These are phyloP conservation scores for Drosophila obscura DNA, from an alignment of 1,140 invertebrate genomes.

Conservation along the genomic window DNA sequence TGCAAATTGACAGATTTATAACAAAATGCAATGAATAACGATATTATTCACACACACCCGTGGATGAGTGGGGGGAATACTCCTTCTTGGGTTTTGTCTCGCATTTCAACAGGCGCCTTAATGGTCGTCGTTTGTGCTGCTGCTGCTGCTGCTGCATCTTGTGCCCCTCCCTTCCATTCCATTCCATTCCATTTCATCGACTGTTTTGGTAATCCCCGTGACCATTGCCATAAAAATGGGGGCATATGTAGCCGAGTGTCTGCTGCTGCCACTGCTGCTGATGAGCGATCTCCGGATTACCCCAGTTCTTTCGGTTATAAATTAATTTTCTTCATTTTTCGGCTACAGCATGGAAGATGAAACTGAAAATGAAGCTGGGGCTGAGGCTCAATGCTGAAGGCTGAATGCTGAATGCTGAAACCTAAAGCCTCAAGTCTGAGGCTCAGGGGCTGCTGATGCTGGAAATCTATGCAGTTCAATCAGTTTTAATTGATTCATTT, in stretches of 20 bases:
- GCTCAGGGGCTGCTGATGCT: slow-evolving; percentile 1
- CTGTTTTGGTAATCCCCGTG: slow-evolving; percentile 55
- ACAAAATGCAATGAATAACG: slow-evolving; percentile 78
- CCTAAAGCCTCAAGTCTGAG: too few species aligned
- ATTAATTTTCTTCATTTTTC: slow-evolving; percentile 31
- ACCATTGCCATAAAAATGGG: slow-evolving; percentile 62
- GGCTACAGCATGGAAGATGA: not conserved
- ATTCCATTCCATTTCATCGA: not conserved
- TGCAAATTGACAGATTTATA: slow-evolving; percentile 82
- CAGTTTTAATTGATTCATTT: slow-evolving; percentile 83
- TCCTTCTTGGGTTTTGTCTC: slow-evolving; percentile 26
- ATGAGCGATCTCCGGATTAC: slow-evolving; percentile 60
- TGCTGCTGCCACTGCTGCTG: slow-evolving; percentile 4
- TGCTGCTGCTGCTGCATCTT: not conserved
- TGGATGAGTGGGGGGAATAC: not conserved
- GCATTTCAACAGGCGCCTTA: slow-evolving; percentile 68
- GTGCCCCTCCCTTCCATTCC: not conserved
- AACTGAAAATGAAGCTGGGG: too few species aligned
- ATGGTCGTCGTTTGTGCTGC: slow-evolving; percentile 32
- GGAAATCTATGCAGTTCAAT: slow-evolving; percentile 77
- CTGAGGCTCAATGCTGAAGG: too few species aligned
- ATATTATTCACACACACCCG: slow-evolving; percentile 58
- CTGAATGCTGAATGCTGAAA: too few species aligned
- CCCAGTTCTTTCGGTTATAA: slow-evolving; percentile 59
- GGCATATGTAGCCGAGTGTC: slow-evolving; percentile 50